phyloP scores from a whole-genome alignment of 2,113 vertebrate species.

The Hoplias malabaricus region DNA sequence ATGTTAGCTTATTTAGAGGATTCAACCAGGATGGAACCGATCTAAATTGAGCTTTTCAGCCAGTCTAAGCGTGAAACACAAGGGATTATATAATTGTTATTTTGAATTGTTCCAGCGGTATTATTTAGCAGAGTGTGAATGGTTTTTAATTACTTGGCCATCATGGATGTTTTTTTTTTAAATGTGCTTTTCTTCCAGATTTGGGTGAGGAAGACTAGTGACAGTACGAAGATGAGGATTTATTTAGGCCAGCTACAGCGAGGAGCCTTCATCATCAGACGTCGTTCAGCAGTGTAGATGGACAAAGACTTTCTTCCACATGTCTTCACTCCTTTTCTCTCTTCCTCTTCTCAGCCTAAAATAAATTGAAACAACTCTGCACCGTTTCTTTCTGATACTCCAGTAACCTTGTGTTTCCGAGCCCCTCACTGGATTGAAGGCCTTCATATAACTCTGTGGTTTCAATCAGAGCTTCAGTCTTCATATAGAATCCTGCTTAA shows the following conservation, averaged over 20 bases:
- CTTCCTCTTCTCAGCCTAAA: constrained; percentile 26
- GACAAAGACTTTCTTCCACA: background rate
- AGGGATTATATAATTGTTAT: background rate
- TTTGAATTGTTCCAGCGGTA: background rate
- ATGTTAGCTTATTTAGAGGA: background rate
- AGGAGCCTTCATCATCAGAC: constrained; percentile 93
- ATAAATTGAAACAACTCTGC: background rate
- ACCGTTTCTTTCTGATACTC: background rate
- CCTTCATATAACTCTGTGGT: background rate
- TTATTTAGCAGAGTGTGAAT: background rate
- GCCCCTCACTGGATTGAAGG: background rate
- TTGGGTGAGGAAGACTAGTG: constrained; percentile 98
- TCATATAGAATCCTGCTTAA: background rate
- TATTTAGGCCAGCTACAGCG: constrained; percentile 97
- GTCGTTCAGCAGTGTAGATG: constrained; percentile 88
- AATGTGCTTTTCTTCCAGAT: constrained; percentile 73
- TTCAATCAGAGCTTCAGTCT: background rate
- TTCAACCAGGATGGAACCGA: background rate
- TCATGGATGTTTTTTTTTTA: constrained; percentile 7
- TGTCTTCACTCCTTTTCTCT: background rate
- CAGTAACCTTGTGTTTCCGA: too few relatives aligned
- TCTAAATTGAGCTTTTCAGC: background rate
- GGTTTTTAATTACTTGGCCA: background rate
- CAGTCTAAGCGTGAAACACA: background rate
- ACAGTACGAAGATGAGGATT: constrained; percentile 99